These are phyloP conservation scores for Brachypteracias leptosomus DNA, from an alignment of 2,113 vertebrate genomes.

Conservation along the genomic window DNA sequence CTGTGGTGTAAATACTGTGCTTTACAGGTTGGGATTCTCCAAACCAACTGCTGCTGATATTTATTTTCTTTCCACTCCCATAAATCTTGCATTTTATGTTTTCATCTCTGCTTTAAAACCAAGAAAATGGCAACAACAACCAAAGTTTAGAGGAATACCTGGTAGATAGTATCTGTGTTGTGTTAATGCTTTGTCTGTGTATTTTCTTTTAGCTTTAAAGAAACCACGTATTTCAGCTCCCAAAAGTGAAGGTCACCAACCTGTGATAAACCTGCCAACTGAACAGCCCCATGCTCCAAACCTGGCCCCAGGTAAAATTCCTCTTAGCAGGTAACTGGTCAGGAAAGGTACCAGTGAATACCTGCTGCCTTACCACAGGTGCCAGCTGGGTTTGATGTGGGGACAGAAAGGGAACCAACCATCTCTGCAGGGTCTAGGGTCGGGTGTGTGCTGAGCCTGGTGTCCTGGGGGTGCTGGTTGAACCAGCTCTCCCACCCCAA, in stretches of 20 bases:
- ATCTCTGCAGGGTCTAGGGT: background rate
- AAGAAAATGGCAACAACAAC: background rate
- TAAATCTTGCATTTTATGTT: background rate
- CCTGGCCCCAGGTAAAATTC: slow-evolving; percentile 67
- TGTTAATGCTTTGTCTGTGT: background rate
- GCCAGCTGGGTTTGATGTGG: background rate
- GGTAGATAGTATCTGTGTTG: background rate
- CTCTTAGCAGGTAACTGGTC: background rate
- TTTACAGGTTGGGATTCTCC: background rate
- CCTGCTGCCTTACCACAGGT: fast-evolving
- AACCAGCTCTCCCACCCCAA: fast-evolving
- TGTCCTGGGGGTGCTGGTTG: background rate
- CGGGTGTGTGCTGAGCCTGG: background rate
- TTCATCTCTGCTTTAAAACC: background rate
- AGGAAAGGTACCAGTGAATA: background rate
- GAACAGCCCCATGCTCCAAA: slow-evolving; percentile 68
- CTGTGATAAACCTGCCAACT: slow-evolving; percentile 44
- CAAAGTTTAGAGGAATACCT: background rate
- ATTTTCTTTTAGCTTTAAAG: slow-evolving; percentile 71
- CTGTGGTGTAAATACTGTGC: background rate
- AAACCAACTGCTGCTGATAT: background rate
- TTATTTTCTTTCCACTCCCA: background rate
- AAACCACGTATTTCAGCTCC: slow-evolving; percentile 70
- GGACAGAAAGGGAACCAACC: background rate
- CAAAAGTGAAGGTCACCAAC: slow-evolving; percentile 57